phyloP scores from a whole-genome alignment of 2,888 invertebrate genomes.

The Hetaerina titia region DNA sequence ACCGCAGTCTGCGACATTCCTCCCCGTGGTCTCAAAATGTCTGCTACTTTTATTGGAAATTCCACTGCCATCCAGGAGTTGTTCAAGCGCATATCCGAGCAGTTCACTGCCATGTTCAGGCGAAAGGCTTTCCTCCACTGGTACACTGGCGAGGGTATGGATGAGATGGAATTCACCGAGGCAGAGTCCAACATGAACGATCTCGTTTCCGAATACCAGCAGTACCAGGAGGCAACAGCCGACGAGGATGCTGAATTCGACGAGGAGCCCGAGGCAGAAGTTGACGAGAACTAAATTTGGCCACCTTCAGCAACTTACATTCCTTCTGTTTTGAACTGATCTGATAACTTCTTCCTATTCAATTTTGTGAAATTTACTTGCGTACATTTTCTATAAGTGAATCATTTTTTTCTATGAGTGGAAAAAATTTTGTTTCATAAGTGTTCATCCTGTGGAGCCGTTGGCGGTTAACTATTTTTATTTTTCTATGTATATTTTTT shows the following conservation, averaged over 20 bases:
- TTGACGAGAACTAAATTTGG: constrained; percentile 81
- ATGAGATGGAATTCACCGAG: constrained; percentile 98
- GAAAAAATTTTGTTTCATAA: constrained; percentile 47
- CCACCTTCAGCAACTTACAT: constrained; percentile 58
- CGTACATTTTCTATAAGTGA: constrained; percentile 60
- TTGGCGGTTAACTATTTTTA: constrained; percentile 64
- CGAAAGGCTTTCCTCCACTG: constrained; percentile 98
- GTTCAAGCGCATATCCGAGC: constrained; percentile 79
- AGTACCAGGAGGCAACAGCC: constrained; percentile 94
- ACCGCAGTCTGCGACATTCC: constrained; percentile 82
- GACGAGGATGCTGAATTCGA: constrained; percentile 91
- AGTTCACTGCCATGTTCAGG: constrained; percentile 81
- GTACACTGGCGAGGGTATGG: constrained; percentile 99
- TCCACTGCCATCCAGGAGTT: constrained; percentile 80
- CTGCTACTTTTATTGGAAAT: constrained; percentile 81
- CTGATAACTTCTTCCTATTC: constrained; percentile 52
- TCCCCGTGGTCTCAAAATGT: constrained; percentile 81
- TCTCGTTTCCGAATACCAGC: constrained; percentile 94
- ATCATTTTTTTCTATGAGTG: constrained; percentile 42
- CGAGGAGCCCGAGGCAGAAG: constrained; percentile 86
- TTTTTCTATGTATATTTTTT: constrained; percentile 67
- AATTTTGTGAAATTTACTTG: constrained; percentile 61
- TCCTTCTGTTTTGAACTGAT: constrained; percentile 62
- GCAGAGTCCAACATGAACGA: constrained; percentile 98
- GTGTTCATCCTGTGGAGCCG: constrained; percentile 66